These are phyloP conservation scores for Pocillopora damicornis DNA, from an alignment of 64 coral and sea anemone species.

Conservation along the genomic window DNA sequence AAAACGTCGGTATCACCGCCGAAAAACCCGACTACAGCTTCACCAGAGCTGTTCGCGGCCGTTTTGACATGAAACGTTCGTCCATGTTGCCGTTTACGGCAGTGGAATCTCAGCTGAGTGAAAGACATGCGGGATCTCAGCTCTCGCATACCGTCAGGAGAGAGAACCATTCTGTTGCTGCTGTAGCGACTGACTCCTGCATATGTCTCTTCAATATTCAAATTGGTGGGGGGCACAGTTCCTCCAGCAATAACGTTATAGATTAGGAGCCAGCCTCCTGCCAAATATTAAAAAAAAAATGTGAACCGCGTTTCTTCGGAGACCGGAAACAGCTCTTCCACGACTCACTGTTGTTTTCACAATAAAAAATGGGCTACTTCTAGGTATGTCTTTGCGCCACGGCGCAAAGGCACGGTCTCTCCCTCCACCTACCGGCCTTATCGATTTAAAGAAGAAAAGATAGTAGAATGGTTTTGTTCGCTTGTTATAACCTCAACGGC, in stretches of 20 bases:
- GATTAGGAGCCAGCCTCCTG: background rate
- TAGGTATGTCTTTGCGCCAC: too few species aligned
- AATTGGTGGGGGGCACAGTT: background rate
- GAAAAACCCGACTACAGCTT: background rate
- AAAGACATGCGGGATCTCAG: background rate
- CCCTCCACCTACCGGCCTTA: too few species aligned
- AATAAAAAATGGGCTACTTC: too few species aligned
- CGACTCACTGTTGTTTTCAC: too few species aligned
- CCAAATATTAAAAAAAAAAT: too few species aligned
- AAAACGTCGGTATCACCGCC: background rate
- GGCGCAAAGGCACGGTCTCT: too few species aligned
- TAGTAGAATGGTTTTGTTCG: too few species aligned
- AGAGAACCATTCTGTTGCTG: background rate
- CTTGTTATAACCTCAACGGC: too few species aligned
- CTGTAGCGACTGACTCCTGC: background rate
- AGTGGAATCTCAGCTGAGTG: slow-evolving; percentile 12
- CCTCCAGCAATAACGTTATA: background rate
- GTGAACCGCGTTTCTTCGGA: too few species aligned
- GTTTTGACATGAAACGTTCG: slow-evolving; percentile 32
- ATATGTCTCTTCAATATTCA: background rate
- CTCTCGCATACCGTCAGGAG: background rate
- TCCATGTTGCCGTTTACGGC: background rate
- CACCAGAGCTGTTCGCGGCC: slow-evolving; percentile 11
- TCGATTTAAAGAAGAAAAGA: too few species aligned
- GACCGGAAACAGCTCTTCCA: too few species aligned